These are phyloP conservation scores for Willisornis vidua DNA, from an alignment of 2,113 vertebrate species.

Conservation along the genomic window DNA sequence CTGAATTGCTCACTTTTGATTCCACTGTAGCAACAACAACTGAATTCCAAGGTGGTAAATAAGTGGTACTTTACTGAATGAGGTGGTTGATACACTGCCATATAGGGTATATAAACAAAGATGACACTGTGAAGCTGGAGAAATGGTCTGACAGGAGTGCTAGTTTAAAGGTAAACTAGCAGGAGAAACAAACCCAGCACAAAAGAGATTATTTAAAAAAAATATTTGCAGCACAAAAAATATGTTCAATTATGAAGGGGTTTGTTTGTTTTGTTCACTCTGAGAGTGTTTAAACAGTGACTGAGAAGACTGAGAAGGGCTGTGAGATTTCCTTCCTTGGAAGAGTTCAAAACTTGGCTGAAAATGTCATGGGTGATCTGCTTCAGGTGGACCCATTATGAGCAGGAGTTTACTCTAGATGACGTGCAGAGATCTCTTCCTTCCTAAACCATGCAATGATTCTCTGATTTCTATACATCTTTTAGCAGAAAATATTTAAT, in stretches of 20 bases:
- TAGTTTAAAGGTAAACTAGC: too few species aligned
- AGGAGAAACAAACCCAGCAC: too few species aligned
- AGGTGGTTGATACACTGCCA: too few species aligned
- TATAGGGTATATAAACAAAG: too few species aligned
- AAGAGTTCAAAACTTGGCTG: neutral
- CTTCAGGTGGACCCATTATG: neutral
- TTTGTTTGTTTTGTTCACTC: neutral
- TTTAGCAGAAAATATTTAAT: neutral
- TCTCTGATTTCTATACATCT: neutral
- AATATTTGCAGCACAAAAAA: neutral
- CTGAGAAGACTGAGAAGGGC: rapidly evolving
- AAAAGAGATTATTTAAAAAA: too few species aligned
- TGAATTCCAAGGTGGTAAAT: too few species aligned
- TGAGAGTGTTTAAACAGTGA: neutral
- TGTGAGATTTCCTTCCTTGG: neutral
- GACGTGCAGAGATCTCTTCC: neutral
- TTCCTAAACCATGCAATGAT: neutral
- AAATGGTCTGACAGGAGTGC: too few species aligned
- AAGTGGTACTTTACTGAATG: too few species aligned
- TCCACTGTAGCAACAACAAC: too few species aligned
- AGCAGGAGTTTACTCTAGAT: neutral
- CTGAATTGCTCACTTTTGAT: too few species aligned
- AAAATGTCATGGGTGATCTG: neutral
- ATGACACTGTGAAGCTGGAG: too few species aligned
- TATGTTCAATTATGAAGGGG: rapidly evolving